These are phyloP conservation scores for Allygus modestus DNA, from an alignment of 2,888 invertebrate genomes.

Conservation along the genomic window DNA sequence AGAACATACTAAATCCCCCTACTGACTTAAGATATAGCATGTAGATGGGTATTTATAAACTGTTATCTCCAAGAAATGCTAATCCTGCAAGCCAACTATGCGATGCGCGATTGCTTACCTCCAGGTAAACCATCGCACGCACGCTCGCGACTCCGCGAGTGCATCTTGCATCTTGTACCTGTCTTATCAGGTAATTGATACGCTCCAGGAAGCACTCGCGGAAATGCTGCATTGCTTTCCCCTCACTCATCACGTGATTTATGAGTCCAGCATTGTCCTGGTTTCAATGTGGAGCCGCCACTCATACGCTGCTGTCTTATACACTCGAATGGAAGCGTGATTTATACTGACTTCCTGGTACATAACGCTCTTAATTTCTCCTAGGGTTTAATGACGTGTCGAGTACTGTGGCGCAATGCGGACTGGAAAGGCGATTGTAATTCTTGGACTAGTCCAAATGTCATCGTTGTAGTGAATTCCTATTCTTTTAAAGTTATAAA, in stretches of 20 bases:
- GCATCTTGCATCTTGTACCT: background rate
- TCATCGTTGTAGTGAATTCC: background rate
- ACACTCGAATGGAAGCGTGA: constrained; percentile 17
- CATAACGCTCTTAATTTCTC: constrained; percentile 15
- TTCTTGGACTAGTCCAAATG: background rate
- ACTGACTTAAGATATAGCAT: too few species aligned
- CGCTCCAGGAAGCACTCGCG: background rate
- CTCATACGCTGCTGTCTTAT: constrained; percentile 11
- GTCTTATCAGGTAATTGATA: background rate
- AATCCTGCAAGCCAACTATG: background rate
- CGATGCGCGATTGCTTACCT: background rate
- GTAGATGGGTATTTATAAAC: background rate
- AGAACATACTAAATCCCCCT: too few species aligned
- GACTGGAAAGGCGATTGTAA: background rate
- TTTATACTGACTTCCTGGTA: constrained; percentile 12
- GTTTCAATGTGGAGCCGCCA: background rate
- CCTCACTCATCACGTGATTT: constrained; percentile 10
- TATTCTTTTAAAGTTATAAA: too few species aligned
- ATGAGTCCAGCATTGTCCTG: background rate
- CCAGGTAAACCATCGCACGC: background rate
- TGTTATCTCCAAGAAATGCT: background rate
- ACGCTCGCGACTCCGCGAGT: background rate
- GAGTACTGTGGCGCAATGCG: background rate
- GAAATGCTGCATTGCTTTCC: constrained; percentile 2
- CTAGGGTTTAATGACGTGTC: background rate